A percentile compares a stretch with the other conserved stretches of the same genome.
Evolutionary conservation across 2,113 vertebrate genomes (phyloP).

Genomic region (Protobothrops flavoviridis): DNA sequence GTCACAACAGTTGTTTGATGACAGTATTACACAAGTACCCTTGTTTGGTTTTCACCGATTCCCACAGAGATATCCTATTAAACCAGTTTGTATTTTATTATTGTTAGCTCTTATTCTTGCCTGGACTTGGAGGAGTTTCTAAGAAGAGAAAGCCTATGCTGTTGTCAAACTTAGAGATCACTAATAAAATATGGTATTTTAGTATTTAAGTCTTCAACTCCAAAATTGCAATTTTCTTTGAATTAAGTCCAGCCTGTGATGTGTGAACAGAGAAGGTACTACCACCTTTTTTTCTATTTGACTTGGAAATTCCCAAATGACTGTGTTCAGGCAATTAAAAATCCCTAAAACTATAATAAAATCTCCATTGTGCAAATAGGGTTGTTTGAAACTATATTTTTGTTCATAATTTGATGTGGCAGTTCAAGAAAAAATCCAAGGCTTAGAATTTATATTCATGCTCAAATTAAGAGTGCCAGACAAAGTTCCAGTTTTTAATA

Average conservation of each 20-base stretch:
- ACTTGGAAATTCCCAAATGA: background rate
- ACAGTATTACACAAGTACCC: background rate
- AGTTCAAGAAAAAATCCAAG: conserved; percentile 34
- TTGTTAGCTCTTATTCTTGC: background rate
- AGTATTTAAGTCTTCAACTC: background rate
- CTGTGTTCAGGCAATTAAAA: conserved; percentile 28
- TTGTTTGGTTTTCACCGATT: background rate
- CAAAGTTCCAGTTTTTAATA: conserved; percentile 45
- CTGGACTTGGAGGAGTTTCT: background rate
- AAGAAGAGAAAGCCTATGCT: background rate
- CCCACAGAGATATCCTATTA: background rate
- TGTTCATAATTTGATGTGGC: conserved; percentile 37
- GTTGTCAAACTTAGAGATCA: no score
- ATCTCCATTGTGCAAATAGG: background rate
- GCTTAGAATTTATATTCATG: conserved; percentile 40
- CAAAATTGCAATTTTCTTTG: background rate
- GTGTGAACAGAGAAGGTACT: background rate
- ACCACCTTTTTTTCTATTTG: background rate
- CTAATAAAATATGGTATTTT: background rate
- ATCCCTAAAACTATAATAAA: background rate
- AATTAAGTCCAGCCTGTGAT: background rate
- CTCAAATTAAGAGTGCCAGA: conserved; percentile 39
- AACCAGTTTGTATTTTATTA: background rate
- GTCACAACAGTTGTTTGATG: background rate
- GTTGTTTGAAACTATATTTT: conserved; percentile 22